phyloP scores from a whole-genome alignment of 2,888 invertebrate species.

The Mycogona germanica region DNA sequence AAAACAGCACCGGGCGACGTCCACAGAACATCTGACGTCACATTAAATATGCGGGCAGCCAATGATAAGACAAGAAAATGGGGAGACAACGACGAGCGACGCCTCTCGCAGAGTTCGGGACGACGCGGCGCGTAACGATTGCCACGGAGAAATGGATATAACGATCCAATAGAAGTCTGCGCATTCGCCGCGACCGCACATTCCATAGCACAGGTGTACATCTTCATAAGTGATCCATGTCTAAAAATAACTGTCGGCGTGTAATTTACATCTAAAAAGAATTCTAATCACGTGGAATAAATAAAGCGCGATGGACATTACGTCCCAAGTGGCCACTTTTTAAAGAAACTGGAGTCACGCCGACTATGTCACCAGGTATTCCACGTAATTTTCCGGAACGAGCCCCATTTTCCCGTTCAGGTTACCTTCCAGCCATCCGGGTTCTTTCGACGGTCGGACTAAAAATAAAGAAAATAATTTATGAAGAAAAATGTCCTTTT shows the following conservation, averaged over 20 bases:
- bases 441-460: slow-evolving; percentile 85
- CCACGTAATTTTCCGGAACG: slow-evolving; percentile 94
- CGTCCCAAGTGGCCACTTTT: neutral
- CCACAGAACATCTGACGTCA: too few species aligned
- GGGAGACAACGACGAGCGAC: neutral
- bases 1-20: too few species aligned
- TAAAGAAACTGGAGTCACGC: too few species aligned
- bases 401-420: slow-evolving; percentile 83
- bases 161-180: neutral
- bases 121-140: neutral
- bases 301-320: too few species aligned
- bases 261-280: too few species aligned
- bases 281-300: too few species aligned
- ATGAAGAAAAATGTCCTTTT: neutral
- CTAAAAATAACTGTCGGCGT: too few species aligned
- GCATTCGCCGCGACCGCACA: neutral
- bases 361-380: too few species aligned
- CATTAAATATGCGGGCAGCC: too few species aligned
- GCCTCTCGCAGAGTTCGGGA: neutral
- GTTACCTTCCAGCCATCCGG: slow-evolving; percentile 95
- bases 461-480: slow-evolving; percentile 29
- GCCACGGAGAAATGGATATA: neutral
- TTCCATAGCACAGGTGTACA: too few species aligned
- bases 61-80: too few species aligned
- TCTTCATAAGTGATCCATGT: too few species aligned